Base-by-base conservation (phyloP, 2,888 invertebrate species). In the Watsonalla cultraria region DNA sequence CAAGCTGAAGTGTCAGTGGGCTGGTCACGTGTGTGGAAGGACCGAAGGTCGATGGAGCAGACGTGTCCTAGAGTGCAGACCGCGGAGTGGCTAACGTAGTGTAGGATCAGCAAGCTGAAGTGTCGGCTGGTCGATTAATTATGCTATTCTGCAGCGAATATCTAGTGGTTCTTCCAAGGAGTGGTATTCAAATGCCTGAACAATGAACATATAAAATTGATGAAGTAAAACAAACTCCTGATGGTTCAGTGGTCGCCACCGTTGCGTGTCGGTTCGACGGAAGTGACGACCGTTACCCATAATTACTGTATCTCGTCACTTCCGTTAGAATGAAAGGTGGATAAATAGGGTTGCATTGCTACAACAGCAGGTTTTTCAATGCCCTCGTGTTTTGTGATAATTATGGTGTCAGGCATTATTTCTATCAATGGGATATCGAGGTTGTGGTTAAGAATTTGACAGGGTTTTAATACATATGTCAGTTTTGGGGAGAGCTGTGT, bases 271-370 rank as follows among this genome's bases (percentile, higher is more conserved):
- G 48, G 34, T 35, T 46, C 15, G 24, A 59, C 63, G 69, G 69
- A 70, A 66, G 58, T 57, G 37, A 39, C 47, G 53, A 61, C 70
- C 70, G 70, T 70, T 70, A 70, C 64, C 24, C 63, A 64, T 60
- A 57, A 65, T 57, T 58, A 58, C 55, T 51, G 37, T 49, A 49
- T 49, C 49, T 49, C 57, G 56, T 56, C 54, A 64, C 59, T 64
- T 70, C 70, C 70, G 64, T 62, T 58, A 39, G 45, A 56, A 56
- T 48, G 46, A 48, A 56, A 54, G 55, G 46, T 47, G 35, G 48
- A 53, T 47, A 57, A 55, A 60, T 46, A 35, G 47, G 51, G 52
- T 54, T 54, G 45, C 51, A 51, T 51, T 45, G 47, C 8, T 11
- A 11, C 5, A 42, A 11, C 42, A 9, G 9, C 37, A 37, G 24